Evolutionary conservation across 2,888 invertebrate species (phyloP), one percentile per base, ranked within the genome.

Genomic region (Uloborus plumipes): DNA sequence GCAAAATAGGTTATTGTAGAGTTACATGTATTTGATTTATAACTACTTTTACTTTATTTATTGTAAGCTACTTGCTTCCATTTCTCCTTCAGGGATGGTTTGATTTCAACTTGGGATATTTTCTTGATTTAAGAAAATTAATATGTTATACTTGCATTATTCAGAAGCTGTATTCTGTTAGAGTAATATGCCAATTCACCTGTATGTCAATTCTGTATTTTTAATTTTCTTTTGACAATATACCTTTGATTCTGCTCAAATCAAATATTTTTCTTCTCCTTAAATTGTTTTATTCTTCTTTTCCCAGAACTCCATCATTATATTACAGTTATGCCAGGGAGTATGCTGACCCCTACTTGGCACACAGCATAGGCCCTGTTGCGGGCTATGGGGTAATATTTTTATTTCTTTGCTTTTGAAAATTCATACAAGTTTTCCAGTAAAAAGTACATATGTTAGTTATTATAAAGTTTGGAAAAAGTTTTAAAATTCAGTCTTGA

Each of bases 301-400:
- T n/a, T n/a, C n/a, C 18, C 66, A 84, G 85, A 2, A 74, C 83
- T 31, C 85, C 83, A 61, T 85, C 83, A 20, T 50, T 85, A 50
- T 85, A 85, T 53, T 85, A 81, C 90, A 94, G 94, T 87, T 96
- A 96, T 89, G 95, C 95, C 88, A 93, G 96, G 89, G 96, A 96
- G 84, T 88, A 87, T 89, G 94, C 95, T 87, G 97, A 98, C 91
- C 96, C 97, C 83, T 97, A 97, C 91, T 91, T 98, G 89, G 96
- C 90, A 86, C 97, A 97, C 91, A 94, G 96, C 88, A 97, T 98
- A 89, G 98, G 98, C 89, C 98, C 98, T 87, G 95, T 98, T 88
- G 94, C 98, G 87, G 97, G 97, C 89, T 98, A 98, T 90, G 97
- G 97, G 93, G 97, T 98, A 92, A 93, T 93, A 20, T 16, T 66